These are phyloP conservation scores for Petromus typicus DNA, from an alignment of 2,113 vertebrate species.

Conservation along the genomic window DNA sequence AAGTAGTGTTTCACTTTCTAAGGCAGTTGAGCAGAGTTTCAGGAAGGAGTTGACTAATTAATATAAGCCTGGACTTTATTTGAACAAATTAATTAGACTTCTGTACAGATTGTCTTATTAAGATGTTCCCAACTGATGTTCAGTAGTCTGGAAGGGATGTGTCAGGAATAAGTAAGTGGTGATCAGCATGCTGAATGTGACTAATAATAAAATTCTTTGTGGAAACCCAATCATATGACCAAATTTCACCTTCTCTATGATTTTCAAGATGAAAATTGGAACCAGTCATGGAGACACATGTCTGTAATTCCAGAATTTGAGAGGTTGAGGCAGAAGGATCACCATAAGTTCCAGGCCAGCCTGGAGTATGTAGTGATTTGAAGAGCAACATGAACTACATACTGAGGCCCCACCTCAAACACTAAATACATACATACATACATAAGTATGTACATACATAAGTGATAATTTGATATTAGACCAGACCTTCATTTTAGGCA, in stretches of 20 bases:
- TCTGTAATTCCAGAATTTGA: background rate
- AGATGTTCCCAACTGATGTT: background rate
- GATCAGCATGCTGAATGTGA: background rate
- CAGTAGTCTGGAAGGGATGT: background rate
- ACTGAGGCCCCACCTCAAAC: too few species aligned
- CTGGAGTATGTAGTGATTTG: too few species aligned
- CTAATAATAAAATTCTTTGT: constrained; percentile 7
- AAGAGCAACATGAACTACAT: too few species aligned
- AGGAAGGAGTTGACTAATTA: background rate
- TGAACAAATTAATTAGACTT: constrained; percentile 26
- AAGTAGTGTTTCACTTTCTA: background rate
- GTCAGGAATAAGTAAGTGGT: constrained; percentile 3
- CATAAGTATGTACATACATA: background rate
- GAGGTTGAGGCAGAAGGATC: too few species aligned
- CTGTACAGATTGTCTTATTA: constrained; percentile 43
- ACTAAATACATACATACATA: too few species aligned
- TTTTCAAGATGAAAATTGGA: background rate
- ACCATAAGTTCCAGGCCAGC: too few species aligned
- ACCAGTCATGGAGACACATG: accelerated
- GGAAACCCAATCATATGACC: background rate
- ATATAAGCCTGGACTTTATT: background rate
- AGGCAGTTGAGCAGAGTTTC: background rate
- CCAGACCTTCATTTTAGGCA: background rate
- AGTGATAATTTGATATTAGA: background rate
- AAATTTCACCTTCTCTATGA: background rate